Evolutionary conservation across 2,797 vertebrate species (phyloP).

Genomic region (Enteromius treurensis): DNA sequence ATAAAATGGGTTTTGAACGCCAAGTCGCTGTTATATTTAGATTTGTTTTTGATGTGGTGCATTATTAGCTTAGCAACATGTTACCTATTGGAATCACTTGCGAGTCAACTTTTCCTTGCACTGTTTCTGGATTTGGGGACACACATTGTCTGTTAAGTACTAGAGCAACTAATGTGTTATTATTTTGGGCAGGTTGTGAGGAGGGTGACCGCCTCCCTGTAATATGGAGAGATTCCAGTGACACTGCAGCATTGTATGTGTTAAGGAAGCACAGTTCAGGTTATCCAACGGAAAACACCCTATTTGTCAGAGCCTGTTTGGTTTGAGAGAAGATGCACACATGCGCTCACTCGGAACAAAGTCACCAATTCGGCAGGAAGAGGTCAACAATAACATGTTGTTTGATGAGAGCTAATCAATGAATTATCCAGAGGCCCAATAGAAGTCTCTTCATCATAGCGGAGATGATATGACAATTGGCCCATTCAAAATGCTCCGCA

Average conservation of each 20-base stretch:
- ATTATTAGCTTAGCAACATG: not conserved
- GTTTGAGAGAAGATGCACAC: constrained; percentile 21
- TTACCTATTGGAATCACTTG: not conserved
- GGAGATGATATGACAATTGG: constrained; percentile 44
- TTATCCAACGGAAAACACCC: constrained; percentile 36
- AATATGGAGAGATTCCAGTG: constrained; percentile 42
- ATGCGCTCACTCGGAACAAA: not conserved
- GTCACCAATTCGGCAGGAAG: constrained; percentile 22
- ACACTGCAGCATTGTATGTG: constrained; percentile 43
- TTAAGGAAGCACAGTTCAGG: constrained; percentile 46
- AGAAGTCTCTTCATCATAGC: constrained; percentile 43
- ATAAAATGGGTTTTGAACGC: not conserved
- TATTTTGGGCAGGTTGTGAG: constrained; percentile 9
- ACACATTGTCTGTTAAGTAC: not conserved
- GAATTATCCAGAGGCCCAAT: constrained; percentile 39
- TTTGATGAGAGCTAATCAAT: constrained; percentile 43
- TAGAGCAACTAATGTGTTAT: not conserved
- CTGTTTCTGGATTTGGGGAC: not conserved
- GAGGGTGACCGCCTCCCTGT: constrained; percentile 16
- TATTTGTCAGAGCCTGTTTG: constrained; percentile 1
- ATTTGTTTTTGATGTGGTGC: not conserved
- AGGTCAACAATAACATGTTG: constrained; percentile 44
- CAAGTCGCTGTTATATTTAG: not conserved
- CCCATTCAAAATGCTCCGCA: constrained; percentile 24
- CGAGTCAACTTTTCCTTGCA: not conserved